These are phyloP conservation scores for Mechanitis mazaeus DNA, from an alignment of 2,888 invertebrate species.

Conservation along the genomic window DNA sequence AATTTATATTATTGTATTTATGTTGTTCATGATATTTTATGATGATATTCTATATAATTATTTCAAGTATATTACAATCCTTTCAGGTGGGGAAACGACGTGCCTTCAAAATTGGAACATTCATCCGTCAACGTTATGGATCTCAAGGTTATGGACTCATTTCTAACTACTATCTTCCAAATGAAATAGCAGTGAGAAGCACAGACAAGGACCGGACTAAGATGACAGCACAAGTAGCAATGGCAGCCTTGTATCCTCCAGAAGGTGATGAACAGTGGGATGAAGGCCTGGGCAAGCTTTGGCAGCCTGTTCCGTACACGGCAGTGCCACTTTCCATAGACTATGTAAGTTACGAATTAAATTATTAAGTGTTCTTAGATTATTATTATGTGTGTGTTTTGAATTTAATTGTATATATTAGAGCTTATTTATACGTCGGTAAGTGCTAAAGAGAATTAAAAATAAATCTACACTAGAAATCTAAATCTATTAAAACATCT, in stretches of 20 bases:
- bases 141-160: slow-evolving; percentile 43
- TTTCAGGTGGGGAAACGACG: slow-evolving; percentile 54
- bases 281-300: slow-evolving; percentile 55
- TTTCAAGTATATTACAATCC: neutral
- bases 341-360: slow-evolving; percentile 49
- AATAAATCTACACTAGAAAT: too few species aligned
- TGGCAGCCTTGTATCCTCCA: slow-evolving; percentile 63
- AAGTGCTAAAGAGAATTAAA: too few species aligned
- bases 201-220: slow-evolving; percentile 69
- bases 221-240: slow-evolving; percentile 61
- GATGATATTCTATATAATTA: too few species aligned
- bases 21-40: too few species aligned
- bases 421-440: too few species aligned
- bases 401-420: too few species aligned
- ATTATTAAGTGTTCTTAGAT: too few species aligned
- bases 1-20: too few species aligned
- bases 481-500: too few species aligned
- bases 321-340: slow-evolving; percentile 57
- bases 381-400: too few species aligned
- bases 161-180: slow-evolving; percentile 50
- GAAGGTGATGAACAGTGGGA: slow-evolving; percentile 63
- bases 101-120: slow-evolving; percentile 59
- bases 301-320: slow-evolving; percentile 65
- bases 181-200: slow-evolving; percentile 54
- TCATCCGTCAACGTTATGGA: slow-evolving; percentile 54